These are phyloP conservation scores for Nomada lathburiana DNA, from an alignment of 2,888 invertebrate species.

Conservation along the genomic window DNA sequence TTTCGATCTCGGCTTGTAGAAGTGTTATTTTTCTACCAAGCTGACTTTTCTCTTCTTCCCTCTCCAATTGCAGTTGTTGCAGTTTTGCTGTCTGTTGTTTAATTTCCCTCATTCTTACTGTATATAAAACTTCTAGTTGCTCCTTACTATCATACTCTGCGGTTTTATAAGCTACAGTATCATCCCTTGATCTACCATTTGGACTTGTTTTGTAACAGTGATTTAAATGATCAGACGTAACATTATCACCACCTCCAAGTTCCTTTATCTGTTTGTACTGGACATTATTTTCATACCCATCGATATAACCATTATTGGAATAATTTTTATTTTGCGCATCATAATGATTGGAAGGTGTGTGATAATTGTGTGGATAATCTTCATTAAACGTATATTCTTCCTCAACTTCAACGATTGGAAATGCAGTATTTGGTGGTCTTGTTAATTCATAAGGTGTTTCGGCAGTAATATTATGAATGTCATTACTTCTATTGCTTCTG, in stretches of 20 bases:
- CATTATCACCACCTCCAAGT: conserved; percentile 75
- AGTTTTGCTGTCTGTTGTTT: conserved; percentile 76
- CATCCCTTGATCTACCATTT: conserved; percentile 74
- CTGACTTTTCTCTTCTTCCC: conserved; percentile 83
- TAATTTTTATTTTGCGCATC: conserved; percentile 70
- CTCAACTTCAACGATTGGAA: conserved; percentile 63
- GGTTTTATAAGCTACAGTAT: conserved; percentile 74
- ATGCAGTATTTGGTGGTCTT: conserved; percentile 70
- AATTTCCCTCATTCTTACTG: conserved; percentile 83
- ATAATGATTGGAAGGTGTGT: conserved; percentile 80
- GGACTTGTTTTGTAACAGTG: conserved; percentile 78
- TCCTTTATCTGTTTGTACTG: conserved; percentile 70
- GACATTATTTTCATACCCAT: conserved; percentile 74
- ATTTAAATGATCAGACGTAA: conserved; percentile 76
- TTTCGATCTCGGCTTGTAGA: conserved; percentile 87
- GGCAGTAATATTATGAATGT: conserved; percentile 45
- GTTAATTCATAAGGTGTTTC: conserved; percentile 77
- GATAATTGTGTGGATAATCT: conserved; percentile 76
- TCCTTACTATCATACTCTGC: conserved; percentile 80
- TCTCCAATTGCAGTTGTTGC: conserved; percentile 74
- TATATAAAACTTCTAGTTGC: conserved; percentile 84
- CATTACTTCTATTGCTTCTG: conserved; percentile 67
- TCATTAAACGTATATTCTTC: conserved; percentile 72
- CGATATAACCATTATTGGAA: conserved; percentile 78
- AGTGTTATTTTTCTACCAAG: conserved; percentile 86